A percentile compares a stretch with the other conserved stretches of the same genome.
Conservation (phyloP, 2,888 invertebrate genomes). For the Lomographa bimaculata region DNA sequence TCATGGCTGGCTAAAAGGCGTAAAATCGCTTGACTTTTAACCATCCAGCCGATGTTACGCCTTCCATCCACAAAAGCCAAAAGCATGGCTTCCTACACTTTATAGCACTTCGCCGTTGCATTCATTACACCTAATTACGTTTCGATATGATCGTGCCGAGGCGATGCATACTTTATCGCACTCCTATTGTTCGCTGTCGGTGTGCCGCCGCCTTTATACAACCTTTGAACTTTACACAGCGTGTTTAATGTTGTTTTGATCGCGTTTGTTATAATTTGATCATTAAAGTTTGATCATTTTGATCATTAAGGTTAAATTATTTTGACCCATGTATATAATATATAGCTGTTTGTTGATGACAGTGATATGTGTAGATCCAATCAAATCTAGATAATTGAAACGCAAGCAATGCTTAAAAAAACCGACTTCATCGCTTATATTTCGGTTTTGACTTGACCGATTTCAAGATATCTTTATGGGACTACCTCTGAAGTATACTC, state of each 20-base stretch:
- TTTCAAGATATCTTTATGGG: too few species aligned
- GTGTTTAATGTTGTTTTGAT: constrained; percentile 17
- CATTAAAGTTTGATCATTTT: constrained; percentile 11
- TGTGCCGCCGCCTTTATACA: constrained; percentile 39
- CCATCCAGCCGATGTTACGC: too few species aligned
- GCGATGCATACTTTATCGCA: constrained; percentile 52
- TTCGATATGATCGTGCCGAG: constrained; percentile 52
- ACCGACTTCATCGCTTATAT: too few species aligned
- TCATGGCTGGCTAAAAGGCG: too few species aligned
- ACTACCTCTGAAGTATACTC: too few species aligned
- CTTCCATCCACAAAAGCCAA: too few species aligned
- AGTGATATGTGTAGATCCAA: too few species aligned
- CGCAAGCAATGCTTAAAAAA: too few species aligned
- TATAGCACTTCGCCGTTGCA: constrained; percentile 24
- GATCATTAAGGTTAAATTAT: constrained; percentile 10
- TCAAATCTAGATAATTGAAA: too few species aligned
- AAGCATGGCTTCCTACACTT: constrained; percentile 1
- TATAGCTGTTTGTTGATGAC: too few species aligned
- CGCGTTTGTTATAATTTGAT: constrained; percentile 12
- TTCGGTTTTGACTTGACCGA: too few species aligned
- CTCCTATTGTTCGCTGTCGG: constrained; percentile 42
- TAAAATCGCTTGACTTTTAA: too few species aligned
- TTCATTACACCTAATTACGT: constrained; percentile 53
- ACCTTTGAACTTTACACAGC: constrained; percentile 20
- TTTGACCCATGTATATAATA: background rate